Percentiles rank a stretch among this genome's conserved stretches.
Conservation (phyloP, 2,797 vertebrate species). For the Microtus californicus region DNA sequence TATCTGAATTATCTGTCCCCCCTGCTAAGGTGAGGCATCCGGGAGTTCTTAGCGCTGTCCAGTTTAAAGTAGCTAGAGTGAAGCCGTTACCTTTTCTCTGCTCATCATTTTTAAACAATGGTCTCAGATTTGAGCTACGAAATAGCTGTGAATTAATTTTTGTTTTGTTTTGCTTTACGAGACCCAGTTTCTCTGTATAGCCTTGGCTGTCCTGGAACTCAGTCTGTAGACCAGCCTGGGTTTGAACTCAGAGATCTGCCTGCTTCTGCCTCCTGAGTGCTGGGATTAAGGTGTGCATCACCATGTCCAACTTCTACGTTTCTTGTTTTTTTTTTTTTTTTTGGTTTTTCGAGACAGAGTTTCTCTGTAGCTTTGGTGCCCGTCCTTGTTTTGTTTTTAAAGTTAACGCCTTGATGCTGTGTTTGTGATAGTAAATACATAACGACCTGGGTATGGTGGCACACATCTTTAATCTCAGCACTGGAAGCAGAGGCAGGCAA, state of each 20-base stretch:
- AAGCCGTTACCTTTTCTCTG: conserved; percentile 3
- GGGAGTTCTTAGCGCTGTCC: neutral
- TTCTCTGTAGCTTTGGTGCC: too few species aligned
- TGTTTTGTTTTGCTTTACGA: neutral
- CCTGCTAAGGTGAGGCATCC: neutral
- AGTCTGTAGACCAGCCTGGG: neutral
- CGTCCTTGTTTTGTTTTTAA: neutral
- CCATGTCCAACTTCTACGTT: neutral
- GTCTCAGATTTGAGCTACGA: conserved; percentile 27
- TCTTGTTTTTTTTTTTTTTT: neutral
- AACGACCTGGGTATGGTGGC: neutral
- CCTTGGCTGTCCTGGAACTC: neutral
- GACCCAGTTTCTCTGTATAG: neutral
- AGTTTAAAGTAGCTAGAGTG: neutral
- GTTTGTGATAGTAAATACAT: conserved; percentile 13
- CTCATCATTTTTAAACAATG: neutral
- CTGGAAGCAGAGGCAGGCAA: neutral
- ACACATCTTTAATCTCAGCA: neutral
- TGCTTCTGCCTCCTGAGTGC: neutral
- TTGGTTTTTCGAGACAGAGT: too few species aligned
- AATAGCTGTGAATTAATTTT: neutral
- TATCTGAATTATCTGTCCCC: neutral
- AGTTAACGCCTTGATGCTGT: neutral
- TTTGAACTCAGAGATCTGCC: neutral
- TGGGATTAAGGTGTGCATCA: neutral